Evolutionary conservation across 2,113 vertebrate species (phyloP).

Genomic region (Lota lota): DNA sequence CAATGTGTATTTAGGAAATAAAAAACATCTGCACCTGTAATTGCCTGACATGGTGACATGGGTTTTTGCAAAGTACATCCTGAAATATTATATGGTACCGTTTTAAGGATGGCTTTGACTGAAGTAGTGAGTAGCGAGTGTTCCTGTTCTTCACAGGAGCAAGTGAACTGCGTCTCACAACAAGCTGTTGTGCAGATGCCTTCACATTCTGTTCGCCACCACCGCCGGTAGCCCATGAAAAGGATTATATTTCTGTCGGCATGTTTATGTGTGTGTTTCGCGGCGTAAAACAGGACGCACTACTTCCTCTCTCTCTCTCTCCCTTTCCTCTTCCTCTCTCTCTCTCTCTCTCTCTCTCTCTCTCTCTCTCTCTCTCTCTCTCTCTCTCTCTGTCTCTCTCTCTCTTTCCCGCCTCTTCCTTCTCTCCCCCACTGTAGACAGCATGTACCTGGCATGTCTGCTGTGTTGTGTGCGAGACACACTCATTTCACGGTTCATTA

Average conservation of each 20-base stretch:
- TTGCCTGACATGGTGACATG: too few species aligned
- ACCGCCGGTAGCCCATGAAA: slow-evolving; percentile 58
- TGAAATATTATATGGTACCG: too few species aligned
- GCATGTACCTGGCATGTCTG: slow-evolving; percentile 46
- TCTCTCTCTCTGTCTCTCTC: neutral
- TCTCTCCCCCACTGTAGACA: slow-evolving; percentile 18
- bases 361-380: neutral
- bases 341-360: neutral
- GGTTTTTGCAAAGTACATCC: too few species aligned
- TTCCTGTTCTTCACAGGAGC: neutral
- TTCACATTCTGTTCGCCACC: slow-evolving; percentile 32
- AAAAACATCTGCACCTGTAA: too few species aligned
- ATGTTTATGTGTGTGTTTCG: slow-evolving; percentile 49
- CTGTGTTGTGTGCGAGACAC: slow-evolving; percentile 37
- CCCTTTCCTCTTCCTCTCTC: slow-evolving; percentile 26
- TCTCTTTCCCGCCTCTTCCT: slow-evolving; percentile 32
- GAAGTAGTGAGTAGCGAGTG: neutral
- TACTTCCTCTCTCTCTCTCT: neutral
- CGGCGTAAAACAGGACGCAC: slow-evolving; percentile 21
- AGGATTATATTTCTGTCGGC: slow-evolving; percentile 61
- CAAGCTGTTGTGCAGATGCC: slow-evolving; percentile 32
- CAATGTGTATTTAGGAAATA: too few species aligned
- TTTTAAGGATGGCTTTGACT: too few species aligned
- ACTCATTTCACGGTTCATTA: slow-evolving; percentile 71
- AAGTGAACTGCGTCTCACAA: slow-evolving; percentile 32